Base-by-base conservation (phyloP, 2,888 invertebrate species). In the Nemapogon koenigi region DNA sequence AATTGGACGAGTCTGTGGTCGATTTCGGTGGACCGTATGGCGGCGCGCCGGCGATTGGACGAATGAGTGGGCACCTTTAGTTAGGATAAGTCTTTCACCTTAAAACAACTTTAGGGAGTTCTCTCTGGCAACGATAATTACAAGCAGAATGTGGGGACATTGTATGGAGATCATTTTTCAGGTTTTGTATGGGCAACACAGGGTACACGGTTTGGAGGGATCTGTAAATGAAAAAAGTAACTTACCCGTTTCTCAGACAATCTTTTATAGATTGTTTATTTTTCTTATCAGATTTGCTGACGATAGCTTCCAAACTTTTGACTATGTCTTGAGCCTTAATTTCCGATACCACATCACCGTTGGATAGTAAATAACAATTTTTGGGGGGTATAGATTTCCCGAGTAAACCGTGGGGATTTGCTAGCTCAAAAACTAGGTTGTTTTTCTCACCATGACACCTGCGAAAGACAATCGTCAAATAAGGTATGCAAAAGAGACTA, bases 381-480 rank as follows among this genome's bases (percentile, higher is more conserved):
- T 59, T 51, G 13, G 60, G 58, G 1, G 61, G 55, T 2, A 57
- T 51, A 2, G 71, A 65, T 49, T 53, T 55, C 1, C 62, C 71
- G 1, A 80, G 50, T 1, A 76, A 55, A 16, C 53, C 64, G 2
- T 78, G 49, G 10, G 81, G 66, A 44, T 78, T 66, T 0, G 83
- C 84, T 33, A 84, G 53, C 28, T 83, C 69, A 49, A 73, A 86
- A 0, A 87, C 82, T 16, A 81, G 50, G 59, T 88, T 85, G 32
- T 72, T 78, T 53, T 82, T 66, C 55, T 89, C 86, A 1, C 90
- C 90, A 47, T 90, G 88, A 39, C 88, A 81, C 81, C 81, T 81
- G 48, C n/a, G n/a, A n/a, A n/a, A n/a, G n/a, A n/a, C n/a, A n/a
- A n/a, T n/a, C n/a, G n/a, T n/a, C n/a, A n/a, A n/a, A n/a, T n/a